A percentile compares a stretch with the other conserved stretches of the same genome.
phyloP scores from a whole-genome alignment of 2,113 vertebrate genomes.

The Rattus rattus region DNA sequence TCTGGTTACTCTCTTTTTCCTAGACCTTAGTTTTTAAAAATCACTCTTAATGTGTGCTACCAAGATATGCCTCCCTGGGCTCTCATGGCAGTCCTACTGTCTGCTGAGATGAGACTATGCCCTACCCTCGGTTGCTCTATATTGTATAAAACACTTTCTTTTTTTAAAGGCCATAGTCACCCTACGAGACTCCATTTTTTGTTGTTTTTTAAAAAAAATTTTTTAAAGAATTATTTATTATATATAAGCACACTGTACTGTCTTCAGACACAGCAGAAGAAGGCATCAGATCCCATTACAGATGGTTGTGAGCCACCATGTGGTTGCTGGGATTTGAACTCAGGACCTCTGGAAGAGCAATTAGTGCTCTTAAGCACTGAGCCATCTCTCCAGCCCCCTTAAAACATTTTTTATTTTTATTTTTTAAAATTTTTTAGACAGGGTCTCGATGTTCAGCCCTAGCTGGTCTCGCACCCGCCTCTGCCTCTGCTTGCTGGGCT shows the following conservation, averaged over 20 bases:
- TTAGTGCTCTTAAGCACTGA: too few relatives aligned
- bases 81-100: not conserved
- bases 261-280: too few relatives aligned
- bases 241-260: too few relatives aligned
- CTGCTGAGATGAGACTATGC: not conserved
- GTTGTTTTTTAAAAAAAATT: not conserved
- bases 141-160: not conserved
- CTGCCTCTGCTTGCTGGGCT: not conserved
- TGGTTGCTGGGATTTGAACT: too few relatives aligned
- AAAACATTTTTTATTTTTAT: too few relatives aligned
- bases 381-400: too few relatives aligned
- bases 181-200: not conserved
- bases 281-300: too few relatives aligned
- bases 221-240: not conserved
- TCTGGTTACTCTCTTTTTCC: conserved; percentile 17
- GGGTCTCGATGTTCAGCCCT: not conserved
- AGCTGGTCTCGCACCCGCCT: not conserved
- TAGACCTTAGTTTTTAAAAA: conserved; percentile 17
- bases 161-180: too few relatives aligned
- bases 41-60: not conserved
- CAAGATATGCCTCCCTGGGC: not conserved
- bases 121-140: not conserved
- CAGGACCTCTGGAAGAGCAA: too few relatives aligned
- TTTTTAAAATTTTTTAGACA: too few relatives aligned
- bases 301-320: too few relatives aligned